These are phyloP conservation scores for Drosophila tanythrix DNA, from an alignment of 2,888 invertebrate genomes.

Conservation along the genomic window DNA sequence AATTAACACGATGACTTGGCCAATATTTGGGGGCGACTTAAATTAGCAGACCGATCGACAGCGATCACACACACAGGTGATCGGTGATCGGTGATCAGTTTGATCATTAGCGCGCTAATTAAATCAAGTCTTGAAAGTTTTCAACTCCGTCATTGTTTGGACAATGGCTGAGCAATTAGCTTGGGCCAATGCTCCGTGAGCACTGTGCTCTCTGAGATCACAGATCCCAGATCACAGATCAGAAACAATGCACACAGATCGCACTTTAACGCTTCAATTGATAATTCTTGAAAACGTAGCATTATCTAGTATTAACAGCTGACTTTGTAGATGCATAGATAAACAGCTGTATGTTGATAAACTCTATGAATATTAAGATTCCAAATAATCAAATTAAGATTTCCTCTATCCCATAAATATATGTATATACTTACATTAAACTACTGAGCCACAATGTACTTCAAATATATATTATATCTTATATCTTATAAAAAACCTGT, in stretches of 20 bases:
- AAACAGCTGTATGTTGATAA: no score
- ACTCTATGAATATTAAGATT: background rate
- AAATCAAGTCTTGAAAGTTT: slow-evolving; percentile 64
- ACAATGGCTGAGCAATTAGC: slow-evolving; percentile 75
- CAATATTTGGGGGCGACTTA: slow-evolving; percentile 43
- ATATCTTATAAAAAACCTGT: background rate
- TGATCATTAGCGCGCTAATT: slow-evolving; percentile 75
- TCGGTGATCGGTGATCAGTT: slow-evolving; percentile 29
- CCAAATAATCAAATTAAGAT: background rate
- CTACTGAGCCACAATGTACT: no score
- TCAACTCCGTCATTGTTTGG: slow-evolving; percentile 71
- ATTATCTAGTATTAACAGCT: background rate
- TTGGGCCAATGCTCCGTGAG: slow-evolving; percentile 43
- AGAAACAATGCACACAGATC: background rate
- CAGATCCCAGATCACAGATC: background rate
- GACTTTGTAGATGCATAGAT: background rate
- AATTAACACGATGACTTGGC: slow-evolving; percentile 72
- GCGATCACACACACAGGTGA: slow-evolving; percentile 35
- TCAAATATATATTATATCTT: background rate
- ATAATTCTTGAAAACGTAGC: background rate
- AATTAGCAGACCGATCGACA: slow-evolving; percentile 57
- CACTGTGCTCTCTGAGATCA: background rate
- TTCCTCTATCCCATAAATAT: no score
- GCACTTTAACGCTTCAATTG: background rate
- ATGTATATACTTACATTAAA: no score